Evolutionary conservation across 2,888 invertebrate genomes (phyloP), one percentile per base, ranked within the genome.

Genomic region (Hartigia nigra): DNA sequence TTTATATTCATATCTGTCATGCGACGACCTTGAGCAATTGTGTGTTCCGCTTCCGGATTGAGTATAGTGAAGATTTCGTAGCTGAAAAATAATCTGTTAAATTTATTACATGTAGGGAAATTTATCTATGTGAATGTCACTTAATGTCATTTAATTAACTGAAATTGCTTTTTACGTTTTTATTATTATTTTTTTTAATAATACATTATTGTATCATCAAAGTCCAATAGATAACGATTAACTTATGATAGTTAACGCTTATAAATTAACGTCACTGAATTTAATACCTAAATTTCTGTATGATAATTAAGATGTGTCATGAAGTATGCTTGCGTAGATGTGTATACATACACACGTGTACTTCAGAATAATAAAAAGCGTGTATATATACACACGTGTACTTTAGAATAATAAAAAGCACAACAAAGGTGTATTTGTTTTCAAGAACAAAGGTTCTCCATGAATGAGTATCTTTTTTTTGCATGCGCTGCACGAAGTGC

Each of bases 121-220:
- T 23, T 55, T 55, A 55, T 55, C 55, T 9, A 55, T 2, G 14
- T 55, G 9, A 55, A 9, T 23, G 23, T 55, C 23, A 39, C 1
- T 55, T 55, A 23, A 36, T 4, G 9, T 55, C 55, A 55, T 55
- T 55, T 23, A 23, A 55, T 23, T 23, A 55, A 55, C 55, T 55
- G 23, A n/a, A n/a, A n/a, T 39, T 75, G 37, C 74, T 34, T 75
- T 76, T 74, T 72, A n/a, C n/a, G n/a, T n/a, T n/a, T n/a, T n/a
- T n/a, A n/a, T n/a, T n/a, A n/a, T n/a, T n/a, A n/a, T n/a, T n/a
- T n/a, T 74, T 74, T 78, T 80, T 72, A 55, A 23, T 23, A 55
- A 55, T 23, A 55, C 14, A 23, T 9, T 23, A 9, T 2, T 23
- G 23, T 55, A 23, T 55, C 23, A 9, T 55, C 14, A 55, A 9